Evolutionary conservation across 2,888 invertebrate genomes (phyloP).

Genomic region (Melinopterus prodromus): DNA sequence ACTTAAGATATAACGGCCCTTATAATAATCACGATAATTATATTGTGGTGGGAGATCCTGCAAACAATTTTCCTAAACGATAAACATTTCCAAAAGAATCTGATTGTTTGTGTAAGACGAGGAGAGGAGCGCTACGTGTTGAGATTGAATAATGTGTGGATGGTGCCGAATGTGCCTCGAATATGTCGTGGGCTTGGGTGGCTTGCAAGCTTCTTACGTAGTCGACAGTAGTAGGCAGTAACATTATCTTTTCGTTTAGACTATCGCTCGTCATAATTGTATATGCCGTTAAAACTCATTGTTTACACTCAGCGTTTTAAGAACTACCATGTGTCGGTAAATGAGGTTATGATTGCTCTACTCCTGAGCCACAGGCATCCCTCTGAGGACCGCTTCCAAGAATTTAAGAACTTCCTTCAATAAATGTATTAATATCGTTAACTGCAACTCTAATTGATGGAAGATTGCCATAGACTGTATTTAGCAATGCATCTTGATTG

Average conservation of each 20-base stretch:
- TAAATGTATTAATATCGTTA: not conserved
- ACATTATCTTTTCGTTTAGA: constrained; percentile 45
- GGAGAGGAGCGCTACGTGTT: not conserved
- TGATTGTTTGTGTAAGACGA: not conserved
- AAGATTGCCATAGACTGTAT: not conserved
- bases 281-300: constrained; percentile 47
- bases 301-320: constrained; percentile 44
- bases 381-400: constrained; percentile 11
- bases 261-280: constrained; percentile 47
- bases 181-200: constrained; percentile 39
- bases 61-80: not conserved
- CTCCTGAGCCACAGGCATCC: constrained; percentile 10
- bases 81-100: not conserved
- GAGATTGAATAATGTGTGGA: not conserved
- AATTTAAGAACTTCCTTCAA: not conserved
- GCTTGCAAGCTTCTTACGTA: constrained; percentile 32
- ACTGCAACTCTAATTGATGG: not conserved
- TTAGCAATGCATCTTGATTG: too few species aligned
- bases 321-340: constrained; percentile 42
- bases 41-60: too few species aligned
- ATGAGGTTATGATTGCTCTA: constrained; percentile 20
- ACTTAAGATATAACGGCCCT: too few species aligned
- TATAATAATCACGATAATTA: too few species aligned
- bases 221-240: constrained; percentile 32
- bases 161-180: not conserved